Evolutionary conservation across 2,797 vertebrate genomes (phyloP).

Genomic region (Bucorvus abyssinicus): DNA sequence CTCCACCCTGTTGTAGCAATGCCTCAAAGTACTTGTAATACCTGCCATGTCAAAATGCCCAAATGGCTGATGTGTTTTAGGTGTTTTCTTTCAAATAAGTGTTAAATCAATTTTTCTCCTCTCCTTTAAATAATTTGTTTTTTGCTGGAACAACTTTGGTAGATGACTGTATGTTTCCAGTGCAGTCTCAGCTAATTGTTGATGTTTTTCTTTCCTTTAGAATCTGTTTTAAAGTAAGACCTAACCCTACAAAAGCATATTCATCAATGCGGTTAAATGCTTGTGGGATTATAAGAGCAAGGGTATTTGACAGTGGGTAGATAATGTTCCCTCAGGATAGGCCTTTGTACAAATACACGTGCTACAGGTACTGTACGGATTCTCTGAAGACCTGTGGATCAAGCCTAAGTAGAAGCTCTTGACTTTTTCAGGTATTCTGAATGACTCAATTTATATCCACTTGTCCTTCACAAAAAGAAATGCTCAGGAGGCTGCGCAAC

Average conservation of each 20-base stretch:
- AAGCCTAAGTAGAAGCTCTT: neutral
- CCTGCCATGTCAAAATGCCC: neutral
- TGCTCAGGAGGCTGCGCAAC: neutral
- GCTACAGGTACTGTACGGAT: neutral
- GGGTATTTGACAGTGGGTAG: neutral
- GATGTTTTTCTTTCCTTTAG: neutral
- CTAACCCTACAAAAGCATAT: neutral
- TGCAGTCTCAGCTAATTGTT: neutral
- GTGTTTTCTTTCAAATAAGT: neutral
- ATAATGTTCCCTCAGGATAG: neutral
- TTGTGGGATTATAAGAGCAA: neutral
- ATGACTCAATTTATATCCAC: slow-evolving; percentile 44
- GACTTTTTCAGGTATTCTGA: slow-evolving; percentile 80
- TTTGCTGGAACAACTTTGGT: neutral
- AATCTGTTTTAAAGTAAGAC: neutral
- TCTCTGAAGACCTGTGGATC: neutral
- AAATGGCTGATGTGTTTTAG: neutral
- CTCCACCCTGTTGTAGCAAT: neutral
- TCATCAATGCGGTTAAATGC: neutral
- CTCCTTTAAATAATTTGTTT: neutral
- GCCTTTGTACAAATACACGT: neutral
- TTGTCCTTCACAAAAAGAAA: slow-evolving; percentile 37
- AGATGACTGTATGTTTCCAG: neutral
- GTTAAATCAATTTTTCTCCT: neutral
- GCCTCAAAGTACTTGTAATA: neutral